Evolutionary conservation across 2,113 vertebrate species (phyloP).

Genomic region (Melanerpes formicivorus): DNA sequence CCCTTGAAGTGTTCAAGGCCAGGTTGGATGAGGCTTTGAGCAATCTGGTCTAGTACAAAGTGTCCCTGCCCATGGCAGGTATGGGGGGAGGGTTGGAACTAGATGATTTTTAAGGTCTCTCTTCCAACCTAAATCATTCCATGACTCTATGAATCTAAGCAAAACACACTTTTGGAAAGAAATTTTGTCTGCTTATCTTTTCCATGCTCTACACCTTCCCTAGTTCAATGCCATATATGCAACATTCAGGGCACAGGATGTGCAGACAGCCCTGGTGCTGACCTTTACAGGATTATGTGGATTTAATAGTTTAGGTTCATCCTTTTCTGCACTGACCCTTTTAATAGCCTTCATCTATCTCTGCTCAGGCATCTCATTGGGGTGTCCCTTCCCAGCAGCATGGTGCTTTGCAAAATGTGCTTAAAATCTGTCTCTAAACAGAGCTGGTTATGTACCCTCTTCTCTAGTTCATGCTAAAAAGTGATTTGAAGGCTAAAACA

Average conservation of each 20-base stretch:
- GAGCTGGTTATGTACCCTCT: background rate
- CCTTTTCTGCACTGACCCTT: background rate
- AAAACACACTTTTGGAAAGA: background rate
- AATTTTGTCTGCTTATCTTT: background rate
- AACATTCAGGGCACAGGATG: background rate
- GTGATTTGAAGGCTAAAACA: background rate
- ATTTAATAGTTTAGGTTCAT: conserved; percentile 3
- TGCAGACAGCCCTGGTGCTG: background rate
- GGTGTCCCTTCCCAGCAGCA: background rate
- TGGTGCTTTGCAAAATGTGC: background rate
- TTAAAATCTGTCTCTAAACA: background rate
- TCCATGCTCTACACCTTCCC: background rate
- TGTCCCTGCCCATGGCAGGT: no score
- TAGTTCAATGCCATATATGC: background rate
- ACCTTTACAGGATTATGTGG: background rate
- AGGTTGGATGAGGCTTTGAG: no score
- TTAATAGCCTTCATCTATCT: background rate
- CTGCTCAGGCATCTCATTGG: background rate
- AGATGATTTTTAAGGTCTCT: no score
- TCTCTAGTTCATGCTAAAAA: background rate
- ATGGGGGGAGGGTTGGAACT: no score
- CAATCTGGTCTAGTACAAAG: no score
- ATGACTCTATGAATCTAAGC: background rate
- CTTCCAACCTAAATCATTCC: no score
- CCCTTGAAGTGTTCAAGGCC: no score